Percentiles rank a stretch among this genome's conserved stretches.
phyloP scores from a whole-genome alignment of 2,888 invertebrate genomes.

The Noctuana brunneofusca region DNA sequence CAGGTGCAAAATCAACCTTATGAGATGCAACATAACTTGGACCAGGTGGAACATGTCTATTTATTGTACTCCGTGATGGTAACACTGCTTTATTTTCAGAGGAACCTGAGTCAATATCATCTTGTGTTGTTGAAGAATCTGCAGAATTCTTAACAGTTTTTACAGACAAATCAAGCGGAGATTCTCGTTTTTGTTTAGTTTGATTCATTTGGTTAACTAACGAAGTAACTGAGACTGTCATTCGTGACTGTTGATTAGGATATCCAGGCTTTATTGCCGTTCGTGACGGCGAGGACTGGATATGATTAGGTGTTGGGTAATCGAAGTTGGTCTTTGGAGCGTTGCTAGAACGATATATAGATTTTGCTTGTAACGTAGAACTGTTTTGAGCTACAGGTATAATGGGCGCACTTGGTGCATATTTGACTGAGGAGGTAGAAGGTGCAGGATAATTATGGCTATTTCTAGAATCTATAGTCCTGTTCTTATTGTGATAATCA shows the following conservation, averaged over 20 bases:
- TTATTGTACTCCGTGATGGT: conserved; percentile 61
- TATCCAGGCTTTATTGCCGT: conserved; percentile 65
- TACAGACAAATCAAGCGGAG: conserved; percentile 93
- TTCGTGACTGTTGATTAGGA: conserved; percentile 70
- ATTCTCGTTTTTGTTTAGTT: conserved; percentile 85
- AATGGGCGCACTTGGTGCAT: conserved; percentile 51
- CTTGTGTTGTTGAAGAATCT: conserved; percentile 92
- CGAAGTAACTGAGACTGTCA: conserved; percentile 78
- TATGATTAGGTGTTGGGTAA: conserved; percentile 57
- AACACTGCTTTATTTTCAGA: conserved; percentile 63
- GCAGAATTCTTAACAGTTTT: conserved; percentile 94
- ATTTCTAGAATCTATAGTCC: conserved; percentile 58
- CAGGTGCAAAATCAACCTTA: conserved; percentile 90
- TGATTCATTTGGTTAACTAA: conserved; percentile 77
- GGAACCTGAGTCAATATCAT: conserved; percentile 80
- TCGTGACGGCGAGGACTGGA: conserved; percentile 68
- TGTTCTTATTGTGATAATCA: conserved; percentile 60
- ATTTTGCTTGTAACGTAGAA: conserved; percentile 53
- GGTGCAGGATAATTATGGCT: conserved; percentile 65
- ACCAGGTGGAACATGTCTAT: conserved; percentile 52
- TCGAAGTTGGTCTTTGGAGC: conserved; percentile 67
- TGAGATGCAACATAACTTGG: conserved; percentile 78
- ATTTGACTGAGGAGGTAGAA: conserved; percentile 67
- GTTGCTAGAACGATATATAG: conserved; percentile 57
- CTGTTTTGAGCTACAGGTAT: conserved; percentile 62